These are phyloP conservation scores for Thalpophila matura DNA, from an alignment of 2,888 invertebrate genomes.

Conservation along the genomic window DNA sequence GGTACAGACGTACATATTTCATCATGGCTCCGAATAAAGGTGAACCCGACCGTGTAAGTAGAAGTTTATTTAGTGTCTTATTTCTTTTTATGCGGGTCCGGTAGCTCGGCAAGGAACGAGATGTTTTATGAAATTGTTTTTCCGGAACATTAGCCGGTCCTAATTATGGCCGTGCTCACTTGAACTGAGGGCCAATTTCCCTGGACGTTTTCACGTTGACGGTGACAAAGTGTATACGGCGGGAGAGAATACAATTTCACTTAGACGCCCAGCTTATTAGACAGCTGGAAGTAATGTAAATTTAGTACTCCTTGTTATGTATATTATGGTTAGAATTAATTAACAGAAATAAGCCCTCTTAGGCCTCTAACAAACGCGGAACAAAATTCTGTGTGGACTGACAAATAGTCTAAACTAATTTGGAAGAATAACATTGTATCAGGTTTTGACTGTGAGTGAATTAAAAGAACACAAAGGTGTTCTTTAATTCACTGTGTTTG, in stretches of 20 bases:
- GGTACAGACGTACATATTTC: slow-evolving; percentile 69
- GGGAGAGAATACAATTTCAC: slow-evolving; percentile 81
- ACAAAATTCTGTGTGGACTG: slow-evolving; percentile 46
- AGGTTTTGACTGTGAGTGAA: slow-evolving; percentile 20
- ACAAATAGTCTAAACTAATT: slow-evolving; percentile 42
- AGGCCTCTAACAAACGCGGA: slow-evolving; percentile 53
- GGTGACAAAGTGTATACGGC: slow-evolving; percentile 85
- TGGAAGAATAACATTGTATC: slow-evolving; percentile 28
- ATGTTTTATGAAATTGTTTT: slow-evolving; percentile 90
- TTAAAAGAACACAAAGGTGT: neutral
- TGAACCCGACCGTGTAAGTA: slow-evolving; percentile 81
- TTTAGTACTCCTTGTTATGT: slow-evolving; percentile 69
- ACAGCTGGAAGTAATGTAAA: slow-evolving; percentile 79
- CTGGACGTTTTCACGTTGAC: slow-evolving; percentile 85
- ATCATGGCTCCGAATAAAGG: slow-evolving; percentile 76
- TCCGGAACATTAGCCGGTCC: slow-evolving; percentile 87
- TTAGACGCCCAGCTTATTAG: slow-evolving; percentile 79
- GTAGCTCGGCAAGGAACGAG: slow-evolving; percentile 78
- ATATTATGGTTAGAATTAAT: slow-evolving; percentile 60
- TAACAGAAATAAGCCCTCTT: slow-evolving; percentile 53
- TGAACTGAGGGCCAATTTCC: slow-evolving; percentile 84
- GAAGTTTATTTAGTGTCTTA: slow-evolving; percentile 87
- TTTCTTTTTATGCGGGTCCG: slow-evolving; percentile 84
- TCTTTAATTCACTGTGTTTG: slow-evolving; percentile 10
- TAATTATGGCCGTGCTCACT: slow-evolving; percentile 83